Conservation (phyloP, 2,797 vertebrate genomes). For the Platalea minor region DNA sequence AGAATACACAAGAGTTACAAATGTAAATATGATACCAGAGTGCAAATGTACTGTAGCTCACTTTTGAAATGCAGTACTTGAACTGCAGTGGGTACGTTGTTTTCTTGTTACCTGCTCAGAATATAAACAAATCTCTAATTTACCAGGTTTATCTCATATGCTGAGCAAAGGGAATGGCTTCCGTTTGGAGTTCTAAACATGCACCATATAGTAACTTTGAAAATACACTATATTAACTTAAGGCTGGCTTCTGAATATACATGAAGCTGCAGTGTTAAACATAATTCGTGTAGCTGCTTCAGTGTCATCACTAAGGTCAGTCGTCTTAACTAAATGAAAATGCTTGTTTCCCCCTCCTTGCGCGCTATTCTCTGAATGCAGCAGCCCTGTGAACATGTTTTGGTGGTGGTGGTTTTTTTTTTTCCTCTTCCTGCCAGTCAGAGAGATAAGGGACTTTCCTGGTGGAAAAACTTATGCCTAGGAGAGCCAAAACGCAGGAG, state of each 20-base stretch:
- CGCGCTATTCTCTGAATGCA: not conserved
- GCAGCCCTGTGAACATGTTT: not conserved
- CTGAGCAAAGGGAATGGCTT: slow-evolving; percentile 24
- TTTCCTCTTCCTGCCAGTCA: not conserved
- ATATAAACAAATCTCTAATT: slow-evolving; percentile 54
- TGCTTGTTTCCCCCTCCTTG: not conserved
- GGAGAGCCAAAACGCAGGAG: not conserved
- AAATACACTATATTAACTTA: slow-evolving; percentile 3
- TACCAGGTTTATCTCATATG: not conserved
- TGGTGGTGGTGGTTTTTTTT: not conserved
- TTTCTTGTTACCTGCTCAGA: slow-evolving; percentile 50
- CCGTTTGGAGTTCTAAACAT: slow-evolving; percentile 26
- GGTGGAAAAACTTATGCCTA: not conserved
- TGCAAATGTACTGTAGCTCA: not conserved
- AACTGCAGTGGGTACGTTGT: not conserved
- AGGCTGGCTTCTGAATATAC: slow-evolving; percentile 7
- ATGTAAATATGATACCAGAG: not conserved
- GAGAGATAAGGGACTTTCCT: not conserved
- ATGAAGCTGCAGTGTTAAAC: not conserved
- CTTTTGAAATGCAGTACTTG: slow-evolving; percentile 4
- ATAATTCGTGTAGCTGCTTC: slow-evolving; percentile 8
- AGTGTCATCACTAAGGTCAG: not conserved
- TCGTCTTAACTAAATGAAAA: not conserved
- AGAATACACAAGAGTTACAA: not conserved
- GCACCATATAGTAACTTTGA: not conserved